Evolutionary conservation across 2,888 invertebrate species (phyloP), one percentile per base, ranked within the genome.

Genomic region (Shargacucullia verbasci): DNA sequence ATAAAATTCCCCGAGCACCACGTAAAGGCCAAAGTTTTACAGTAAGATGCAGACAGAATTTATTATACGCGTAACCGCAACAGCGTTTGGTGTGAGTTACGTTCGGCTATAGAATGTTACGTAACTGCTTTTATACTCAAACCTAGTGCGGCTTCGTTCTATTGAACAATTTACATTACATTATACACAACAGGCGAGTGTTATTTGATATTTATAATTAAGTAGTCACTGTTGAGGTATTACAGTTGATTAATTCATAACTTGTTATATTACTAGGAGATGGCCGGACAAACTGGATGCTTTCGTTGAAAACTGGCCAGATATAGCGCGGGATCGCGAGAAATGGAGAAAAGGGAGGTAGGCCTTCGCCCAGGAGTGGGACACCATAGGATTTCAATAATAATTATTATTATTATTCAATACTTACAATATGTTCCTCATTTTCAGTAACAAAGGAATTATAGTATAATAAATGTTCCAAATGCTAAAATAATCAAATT

Each of bases 11-110:
- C 34, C 8, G 34, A 39, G 46, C 48, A 54, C 50, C 48, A 55
- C 12, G 41, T 56, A 50, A 44, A 45, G 45, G 27, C 3, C 44
- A 14, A 69, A 68, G 55, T 63, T 73, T 63, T 56, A 45, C 50
- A 41, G 39, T 34, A 45, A 41, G 10, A 12, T 50, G 40, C n/a
- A 8, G 55, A 9, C 7, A 2, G 25, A 11, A 33, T 59, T 54
- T 73, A 20, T 11, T 61, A 57, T 48, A 54, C 47, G 62, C 56
- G 38, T 27, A 41, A 20, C 15, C 31, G 9, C 20, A 14, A 20
- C 8, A 12, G 20, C 11, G 13, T 13, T 15, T 6, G 1, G 9
- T 13, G 10, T 31, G 29, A 33, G 34, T 46, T 14, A 40, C 15
- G 15, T 14, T 48, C 12, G n/a, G 13, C 27, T 31, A 10, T 29